A percentile compares a stretch with the other conserved stretches of the same genome.
These are phyloP conservation scores for Columba livia DNA, from an alignment of 2,113 vertebrate genomes.

Conservation along the genomic window DNA sequence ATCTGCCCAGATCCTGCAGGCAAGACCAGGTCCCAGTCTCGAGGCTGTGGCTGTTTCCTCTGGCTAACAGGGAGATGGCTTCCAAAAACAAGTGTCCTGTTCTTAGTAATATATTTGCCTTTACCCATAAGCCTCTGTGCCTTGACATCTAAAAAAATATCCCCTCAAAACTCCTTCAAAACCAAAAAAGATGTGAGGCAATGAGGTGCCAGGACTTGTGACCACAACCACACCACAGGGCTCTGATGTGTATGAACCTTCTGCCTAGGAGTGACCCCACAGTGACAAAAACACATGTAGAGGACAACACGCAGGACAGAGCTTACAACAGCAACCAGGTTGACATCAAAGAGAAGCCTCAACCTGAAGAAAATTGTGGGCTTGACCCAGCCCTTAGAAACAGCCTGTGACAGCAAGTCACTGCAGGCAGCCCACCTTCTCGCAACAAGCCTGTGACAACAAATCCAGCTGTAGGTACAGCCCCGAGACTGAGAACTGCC, in stretches of 20 bases:
- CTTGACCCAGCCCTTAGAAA: neutral
- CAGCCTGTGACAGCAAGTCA: neutral
- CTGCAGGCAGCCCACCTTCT: neutral
- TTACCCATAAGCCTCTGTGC: neutral
- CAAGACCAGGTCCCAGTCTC: neutral
- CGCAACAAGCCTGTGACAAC: neutral
- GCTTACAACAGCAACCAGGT: fast-evolving
- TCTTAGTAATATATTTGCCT: neutral
- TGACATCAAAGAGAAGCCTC: neutral
- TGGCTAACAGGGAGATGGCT: neutral
- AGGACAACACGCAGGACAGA: neutral
- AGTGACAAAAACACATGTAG: neutral
- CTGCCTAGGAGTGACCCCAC: neutral
- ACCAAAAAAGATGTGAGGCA: neutral
- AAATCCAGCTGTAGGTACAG: neutral
- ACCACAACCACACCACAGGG: fast-evolving
- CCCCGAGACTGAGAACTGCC: neutral
- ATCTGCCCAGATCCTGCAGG: neutral
- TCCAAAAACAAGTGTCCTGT: neutral
- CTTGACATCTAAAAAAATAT: neutral
- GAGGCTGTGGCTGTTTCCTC: neutral
- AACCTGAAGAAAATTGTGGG: neutral
- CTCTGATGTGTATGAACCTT: neutral
- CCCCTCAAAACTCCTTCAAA: neutral
- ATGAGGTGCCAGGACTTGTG: neutral